Evolutionary conservation across 2,797 vertebrate genomes (phyloP).

Genomic region (Alectoris magna): DNA sequence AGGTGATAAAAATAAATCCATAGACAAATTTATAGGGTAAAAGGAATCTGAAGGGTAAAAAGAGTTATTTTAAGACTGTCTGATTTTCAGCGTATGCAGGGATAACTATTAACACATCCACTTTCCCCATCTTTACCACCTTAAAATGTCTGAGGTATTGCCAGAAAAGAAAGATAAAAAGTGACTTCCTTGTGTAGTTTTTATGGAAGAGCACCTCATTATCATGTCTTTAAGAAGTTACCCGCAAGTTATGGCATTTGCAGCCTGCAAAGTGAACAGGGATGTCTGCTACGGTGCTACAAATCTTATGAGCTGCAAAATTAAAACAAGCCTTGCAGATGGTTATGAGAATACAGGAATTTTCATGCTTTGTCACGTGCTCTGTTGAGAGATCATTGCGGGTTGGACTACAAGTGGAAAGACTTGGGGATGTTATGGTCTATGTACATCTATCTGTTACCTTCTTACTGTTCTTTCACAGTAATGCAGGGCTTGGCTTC

Average conservation of each 20-base stretch:
- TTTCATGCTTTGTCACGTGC: neutral
- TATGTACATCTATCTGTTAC: neutral
- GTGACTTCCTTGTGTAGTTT: neutral
- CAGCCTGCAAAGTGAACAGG: neutral
- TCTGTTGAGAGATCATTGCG: neutral
- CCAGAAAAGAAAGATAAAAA: neutral
- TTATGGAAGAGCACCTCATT: neutral
- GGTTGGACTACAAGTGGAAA: neutral
- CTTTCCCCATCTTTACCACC: neutral
- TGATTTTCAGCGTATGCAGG: neutral
- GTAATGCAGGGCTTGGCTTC: neutral
- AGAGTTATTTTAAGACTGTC: neutral
- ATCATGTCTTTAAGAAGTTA: neutral
- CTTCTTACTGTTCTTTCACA: neutral
- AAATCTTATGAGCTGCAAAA: neutral
- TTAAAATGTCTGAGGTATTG: neutral
- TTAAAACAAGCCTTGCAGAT: neutral
- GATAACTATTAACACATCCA: neutral
- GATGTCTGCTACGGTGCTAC: neutral
- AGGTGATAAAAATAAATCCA: neutral
- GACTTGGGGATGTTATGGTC: neutral
- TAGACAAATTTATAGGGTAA: neutral
- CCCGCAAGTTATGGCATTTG: neutral
- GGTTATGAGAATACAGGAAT: neutral
- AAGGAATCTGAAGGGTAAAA: neutral